These are phyloP conservation scores for Pteruthius melanotis DNA, from an alignment of 2,113 vertebrate genomes.

Conservation along the genomic window DNA sequence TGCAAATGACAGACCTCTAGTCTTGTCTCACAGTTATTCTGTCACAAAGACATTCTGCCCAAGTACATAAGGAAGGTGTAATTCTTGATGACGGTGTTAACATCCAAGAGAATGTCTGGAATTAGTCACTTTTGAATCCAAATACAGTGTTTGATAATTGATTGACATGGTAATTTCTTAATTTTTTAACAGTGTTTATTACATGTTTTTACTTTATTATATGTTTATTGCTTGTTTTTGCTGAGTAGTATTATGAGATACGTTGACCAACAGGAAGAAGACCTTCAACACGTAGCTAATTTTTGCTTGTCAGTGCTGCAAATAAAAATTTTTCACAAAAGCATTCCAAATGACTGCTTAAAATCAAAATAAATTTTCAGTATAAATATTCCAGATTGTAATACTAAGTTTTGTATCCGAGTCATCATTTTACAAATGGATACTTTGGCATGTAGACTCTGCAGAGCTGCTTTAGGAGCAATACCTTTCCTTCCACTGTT, in stretches of 20 bases:
- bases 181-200: not conserved
- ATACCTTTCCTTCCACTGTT: not conserved
- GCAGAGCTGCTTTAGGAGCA: not conserved
- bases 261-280: not conserved
- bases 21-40: not conserved
- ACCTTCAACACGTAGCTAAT: fast-evolving
- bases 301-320: not conserved
- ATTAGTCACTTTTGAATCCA: not conserved
- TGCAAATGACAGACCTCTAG: not conserved
- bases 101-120: not conserved
- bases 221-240: not conserved
- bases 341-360: not conserved
- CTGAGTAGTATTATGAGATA: not conserved
- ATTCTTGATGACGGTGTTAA: not conserved
- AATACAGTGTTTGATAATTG: not conserved
- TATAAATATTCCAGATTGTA: not conserved
- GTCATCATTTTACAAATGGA: not conserved
- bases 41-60: not conserved
- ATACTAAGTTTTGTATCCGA: not conserved
- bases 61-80: not conserved
- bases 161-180: not conserved
- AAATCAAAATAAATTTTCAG: not conserved
- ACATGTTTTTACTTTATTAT: not conserved
- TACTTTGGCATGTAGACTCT: not conserved
- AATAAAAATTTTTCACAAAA: not conserved